Evolutionary conservation across 2,797 vertebrate species (phyloP).

Genomic region (Microctenopoma lineatum): DNA sequence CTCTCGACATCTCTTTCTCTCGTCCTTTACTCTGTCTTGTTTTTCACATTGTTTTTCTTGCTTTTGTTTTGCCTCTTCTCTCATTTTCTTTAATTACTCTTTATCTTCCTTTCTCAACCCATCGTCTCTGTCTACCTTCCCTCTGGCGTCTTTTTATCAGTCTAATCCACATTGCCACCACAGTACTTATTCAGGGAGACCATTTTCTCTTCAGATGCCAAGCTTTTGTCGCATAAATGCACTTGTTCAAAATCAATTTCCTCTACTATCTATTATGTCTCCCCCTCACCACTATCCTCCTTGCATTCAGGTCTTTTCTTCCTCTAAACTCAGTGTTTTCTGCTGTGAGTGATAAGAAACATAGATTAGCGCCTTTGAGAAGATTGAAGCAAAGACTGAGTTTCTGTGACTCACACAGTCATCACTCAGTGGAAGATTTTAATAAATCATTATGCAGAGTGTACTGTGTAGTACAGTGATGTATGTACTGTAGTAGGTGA

Average conservation of each 20-base stretch:
- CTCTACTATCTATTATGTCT: slow-evolving; percentile 51
- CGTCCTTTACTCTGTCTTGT: slow-evolving; percentile 15
- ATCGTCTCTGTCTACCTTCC: slow-evolving; percentile 57
- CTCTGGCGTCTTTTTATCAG: slow-evolving; percentile 69
- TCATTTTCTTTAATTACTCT: slow-evolving; percentile 67
- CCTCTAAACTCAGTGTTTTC: slow-evolving; percentile 60
- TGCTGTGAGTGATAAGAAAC: slow-evolving; percentile 57
- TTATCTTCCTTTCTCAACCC: slow-evolving; percentile 55
- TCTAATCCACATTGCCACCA: slow-evolving; percentile 64
- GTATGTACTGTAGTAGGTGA: not conserved
- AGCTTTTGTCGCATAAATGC: slow-evolving; percentile 65
- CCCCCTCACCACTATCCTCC: not conserved
- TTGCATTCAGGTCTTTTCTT: slow-evolving; percentile 52
- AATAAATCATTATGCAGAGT: slow-evolving; percentile 43
- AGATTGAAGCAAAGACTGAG: slow-evolving; percentile 44
- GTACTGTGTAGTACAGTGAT: slow-evolving; percentile 29
- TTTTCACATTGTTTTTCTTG: slow-evolving; percentile 41
- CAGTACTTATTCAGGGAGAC: slow-evolving; percentile 58
- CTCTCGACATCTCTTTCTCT: slow-evolving; percentile 11
- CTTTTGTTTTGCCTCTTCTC: slow-evolving; percentile 32
- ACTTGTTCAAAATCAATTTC: slow-evolving; percentile 74
- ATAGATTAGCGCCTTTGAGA: slow-evolving; percentile 54
- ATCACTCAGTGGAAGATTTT: slow-evolving; percentile 46
- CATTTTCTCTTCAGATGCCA: slow-evolving; percentile 60
- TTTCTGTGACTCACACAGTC: slow-evolving; percentile 29